Conservation (phyloP, 2,797 vertebrate species). For the Onychomys arenicola region DNA sequence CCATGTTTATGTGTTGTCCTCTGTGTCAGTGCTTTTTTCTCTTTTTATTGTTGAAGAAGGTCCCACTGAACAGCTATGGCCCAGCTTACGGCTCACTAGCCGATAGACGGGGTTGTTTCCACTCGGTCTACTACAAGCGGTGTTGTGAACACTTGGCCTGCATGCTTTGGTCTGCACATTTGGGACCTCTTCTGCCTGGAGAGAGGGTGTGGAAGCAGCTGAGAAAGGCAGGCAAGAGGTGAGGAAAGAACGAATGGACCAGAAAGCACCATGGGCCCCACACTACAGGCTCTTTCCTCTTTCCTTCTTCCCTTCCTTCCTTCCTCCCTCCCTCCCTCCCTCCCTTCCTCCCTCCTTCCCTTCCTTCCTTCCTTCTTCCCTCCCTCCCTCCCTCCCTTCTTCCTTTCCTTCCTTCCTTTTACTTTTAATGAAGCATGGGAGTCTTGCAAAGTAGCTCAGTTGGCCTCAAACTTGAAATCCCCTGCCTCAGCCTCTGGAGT, state of each 20-base stretch:
- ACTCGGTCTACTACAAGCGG: not conserved
- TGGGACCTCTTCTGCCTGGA: not conserved
- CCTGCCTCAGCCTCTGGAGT: not conserved
- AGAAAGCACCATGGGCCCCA: not conserved
- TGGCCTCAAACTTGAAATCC: not conserved
- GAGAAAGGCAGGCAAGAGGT: not conserved
- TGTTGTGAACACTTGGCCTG: not conserved
- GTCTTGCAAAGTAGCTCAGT: not conserved
- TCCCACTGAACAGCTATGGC: not conserved
- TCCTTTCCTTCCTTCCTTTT: not conserved
- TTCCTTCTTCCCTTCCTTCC: not conserved
- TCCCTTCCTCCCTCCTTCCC: not conserved
- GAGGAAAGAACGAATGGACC: not conserved
- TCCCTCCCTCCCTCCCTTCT: fast-evolving
- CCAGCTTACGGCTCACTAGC: not conserved
- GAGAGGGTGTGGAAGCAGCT: not conserved
- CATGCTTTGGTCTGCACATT: not conserved
- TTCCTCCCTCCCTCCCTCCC: not conserved
- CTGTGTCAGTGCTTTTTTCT: not conserved
- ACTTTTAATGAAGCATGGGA: not conserved
- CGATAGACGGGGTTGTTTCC: not conserved
- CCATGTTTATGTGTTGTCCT: not conserved
- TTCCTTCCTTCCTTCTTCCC: fast-evolving
- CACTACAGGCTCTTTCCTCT: not conserved
- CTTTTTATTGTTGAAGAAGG: not conserved